Conservation (phyloP, 2,888 invertebrate genomes). For the Bhutanitis thaidina region DNA sequence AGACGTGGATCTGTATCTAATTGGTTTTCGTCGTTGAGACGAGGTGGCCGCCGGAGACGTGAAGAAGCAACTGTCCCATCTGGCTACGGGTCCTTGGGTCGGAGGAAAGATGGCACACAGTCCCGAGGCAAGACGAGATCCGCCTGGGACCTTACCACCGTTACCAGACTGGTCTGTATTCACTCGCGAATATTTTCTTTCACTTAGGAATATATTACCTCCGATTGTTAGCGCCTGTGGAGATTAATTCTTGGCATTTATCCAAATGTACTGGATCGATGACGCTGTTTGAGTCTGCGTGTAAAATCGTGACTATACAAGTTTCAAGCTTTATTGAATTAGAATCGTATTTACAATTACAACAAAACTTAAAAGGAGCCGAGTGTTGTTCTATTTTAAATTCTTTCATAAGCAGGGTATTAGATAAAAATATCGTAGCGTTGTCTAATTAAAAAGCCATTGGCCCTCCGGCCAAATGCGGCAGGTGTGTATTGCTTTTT, state of each 20-base stretch:
- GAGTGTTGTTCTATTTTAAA: too few species aligned
- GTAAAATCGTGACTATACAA: conserved; percentile 52
- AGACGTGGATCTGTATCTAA: conserved; percentile 85
- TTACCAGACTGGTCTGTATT: conserved; percentile 79
- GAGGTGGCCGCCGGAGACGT: conserved; percentile 75
- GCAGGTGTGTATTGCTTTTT: background rate
- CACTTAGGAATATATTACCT: conserved; percentile 23
- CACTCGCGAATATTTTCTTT: conserved; percentile 23
- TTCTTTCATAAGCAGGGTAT: background rate
- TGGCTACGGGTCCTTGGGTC: conserved; percentile 75
- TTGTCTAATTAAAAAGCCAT: conserved; percentile 14
- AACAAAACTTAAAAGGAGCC: too few species aligned
- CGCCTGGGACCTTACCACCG: conserved; percentile 82
- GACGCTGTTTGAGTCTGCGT: conserved; percentile 55
- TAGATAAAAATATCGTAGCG: conserved; percentile 1
- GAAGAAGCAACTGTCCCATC: conserved; percentile 59
- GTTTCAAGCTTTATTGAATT: conserved; percentile 6
- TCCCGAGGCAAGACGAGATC: conserved; percentile 74
- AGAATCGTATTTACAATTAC: too few species aligned
- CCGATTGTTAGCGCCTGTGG: conserved; percentile 44
- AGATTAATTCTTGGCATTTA: conserved; percentile 58
- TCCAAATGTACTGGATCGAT: conserved; percentile 74
- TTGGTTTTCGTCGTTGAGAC: conserved; percentile 90
- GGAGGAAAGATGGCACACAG: conserved; percentile 68
- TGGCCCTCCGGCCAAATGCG: conserved; percentile 1